phyloP scores from a whole-genome alignment of 2,888 invertebrate species.

The Pachycephus smyrnensis region DNA sequence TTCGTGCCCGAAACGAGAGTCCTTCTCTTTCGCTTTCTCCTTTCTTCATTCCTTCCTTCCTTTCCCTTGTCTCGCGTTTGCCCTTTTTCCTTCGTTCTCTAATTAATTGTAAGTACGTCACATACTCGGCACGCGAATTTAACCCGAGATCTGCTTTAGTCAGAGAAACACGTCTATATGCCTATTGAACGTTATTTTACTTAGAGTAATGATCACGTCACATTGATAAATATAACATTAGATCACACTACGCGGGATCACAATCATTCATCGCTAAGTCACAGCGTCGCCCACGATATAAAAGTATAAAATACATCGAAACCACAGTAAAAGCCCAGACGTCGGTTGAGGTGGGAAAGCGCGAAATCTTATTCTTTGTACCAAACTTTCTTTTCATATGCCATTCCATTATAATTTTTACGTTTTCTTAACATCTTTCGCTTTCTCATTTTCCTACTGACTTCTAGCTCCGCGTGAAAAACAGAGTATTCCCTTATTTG shows the following conservation, averaged over 20 bases:
- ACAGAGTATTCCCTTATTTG: neutral
- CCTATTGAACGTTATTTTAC: neutral
- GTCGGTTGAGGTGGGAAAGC: neutral
- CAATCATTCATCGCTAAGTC: slow-evolving; percentile 46
- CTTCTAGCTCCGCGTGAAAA: neutral
- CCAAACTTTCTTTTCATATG: neutral
- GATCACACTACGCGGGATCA: slow-evolving; percentile 45
- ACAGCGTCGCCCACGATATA: slow-evolving; percentile 56
- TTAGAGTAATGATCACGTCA: slow-evolving; percentile 13
- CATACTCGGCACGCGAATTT: neutral
- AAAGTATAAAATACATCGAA: slow-evolving; percentile 64
- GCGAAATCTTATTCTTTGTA: neutral
- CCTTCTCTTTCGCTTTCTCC: neutral
- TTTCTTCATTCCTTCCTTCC: neutral
- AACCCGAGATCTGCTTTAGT: neutral
- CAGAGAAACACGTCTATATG: neutral
- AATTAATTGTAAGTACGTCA: neutral
- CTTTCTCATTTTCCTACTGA: neutral
- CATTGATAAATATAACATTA: slow-evolving; percentile 55
- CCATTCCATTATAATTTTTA: neutral
- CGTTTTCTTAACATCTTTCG: neutral
- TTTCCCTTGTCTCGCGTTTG: neutral
- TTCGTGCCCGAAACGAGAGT: neutral
- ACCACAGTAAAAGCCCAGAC: slow-evolving; percentile 16
- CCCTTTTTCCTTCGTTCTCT: neutral